Conservation (phyloP, 1,140 invertebrate genomes). For the Lepidotrigona ventralis region DNA sequence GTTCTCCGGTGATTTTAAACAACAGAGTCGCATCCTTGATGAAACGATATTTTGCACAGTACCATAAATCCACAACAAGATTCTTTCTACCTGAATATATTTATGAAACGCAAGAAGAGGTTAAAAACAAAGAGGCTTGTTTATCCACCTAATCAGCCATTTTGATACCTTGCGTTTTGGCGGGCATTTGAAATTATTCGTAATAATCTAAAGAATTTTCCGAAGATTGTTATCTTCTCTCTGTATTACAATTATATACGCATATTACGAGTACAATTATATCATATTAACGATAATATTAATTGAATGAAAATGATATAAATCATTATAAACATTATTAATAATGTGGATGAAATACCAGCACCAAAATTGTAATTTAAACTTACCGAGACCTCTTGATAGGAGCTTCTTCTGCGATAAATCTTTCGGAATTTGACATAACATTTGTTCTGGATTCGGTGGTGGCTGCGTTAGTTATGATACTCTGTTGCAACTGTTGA, state of each 20-base stretch:
- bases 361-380: not conserved
- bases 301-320: not conserved
- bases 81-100: constrained; percentile 16
- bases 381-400: constrained; percentile 74
- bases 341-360: not conserved
- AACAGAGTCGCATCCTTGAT: not conserved
- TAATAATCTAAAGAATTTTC: not conserved
- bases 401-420: constrained; percentile 63
- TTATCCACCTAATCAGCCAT: constrained; percentile 75
- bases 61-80: constrained; percentile 9
- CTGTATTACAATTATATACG: not conserved
- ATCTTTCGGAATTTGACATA: constrained; percentile 60
- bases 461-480: constrained; percentile 67
- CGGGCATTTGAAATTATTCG: constrained; percentile 20
- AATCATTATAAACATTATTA: not conserved
- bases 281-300: not conserved
- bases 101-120: constrained; percentile 60
- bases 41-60: constrained; percentile 9
- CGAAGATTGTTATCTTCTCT: not conserved
- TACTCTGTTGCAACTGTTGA: constrained; percentile 75
- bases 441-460: constrained; percentile 58
- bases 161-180: constrained; percentile 62
- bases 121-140: constrained; percentile 75
- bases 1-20: not conserved
- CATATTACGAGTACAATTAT: not conserved